Conservation (phyloP, 2,113 vertebrate genomes). For the Tragelaphus buxtoni region DNA sequence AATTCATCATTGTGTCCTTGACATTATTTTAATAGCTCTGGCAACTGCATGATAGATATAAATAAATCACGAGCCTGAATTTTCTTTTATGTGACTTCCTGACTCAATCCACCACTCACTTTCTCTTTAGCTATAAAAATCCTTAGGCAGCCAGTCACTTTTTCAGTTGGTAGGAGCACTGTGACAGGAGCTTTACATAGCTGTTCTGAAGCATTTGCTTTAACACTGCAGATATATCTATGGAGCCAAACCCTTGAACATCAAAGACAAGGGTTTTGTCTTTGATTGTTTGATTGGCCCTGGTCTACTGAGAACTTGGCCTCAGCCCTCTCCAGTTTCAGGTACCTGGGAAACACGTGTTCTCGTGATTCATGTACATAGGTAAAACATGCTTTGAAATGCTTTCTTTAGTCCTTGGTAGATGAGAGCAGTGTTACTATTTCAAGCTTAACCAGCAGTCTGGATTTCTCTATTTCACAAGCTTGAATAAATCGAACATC, state of each 20-base stretch:
- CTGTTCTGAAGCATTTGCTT: not conserved
- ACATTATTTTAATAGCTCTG: conserved; percentile 55
- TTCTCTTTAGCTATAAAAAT: conserved; percentile 27
- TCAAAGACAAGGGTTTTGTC: not conserved
- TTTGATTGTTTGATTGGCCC: not conserved
- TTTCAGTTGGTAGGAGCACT: not conserved
- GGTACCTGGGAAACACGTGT: not conserved
- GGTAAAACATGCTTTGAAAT: not conserved
- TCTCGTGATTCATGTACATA: not conserved
- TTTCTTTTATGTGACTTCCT: conserved; percentile 36
- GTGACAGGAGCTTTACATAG: not conserved
- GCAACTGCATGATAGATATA: conserved; percentile 24
- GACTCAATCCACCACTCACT: not conserved
- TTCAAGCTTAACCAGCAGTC: not conserved
- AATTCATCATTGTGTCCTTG: conserved; percentile 50
- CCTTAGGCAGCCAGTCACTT: not conserved
- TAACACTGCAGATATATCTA: not conserved
- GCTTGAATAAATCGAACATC: conserved; percentile 19
- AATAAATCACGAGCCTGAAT: conserved; percentile 23
- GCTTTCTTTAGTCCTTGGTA: not conserved
- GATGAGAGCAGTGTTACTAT: not conserved
- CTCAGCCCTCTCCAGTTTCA: not conserved
- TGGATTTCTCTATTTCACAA: conserved; percentile 22
- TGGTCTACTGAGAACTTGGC: not conserved
- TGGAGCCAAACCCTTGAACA: not conserved